These are phyloP conservation scores for Nezara viridula DNA, from an alignment of 2,888 invertebrate species.

Conservation along the genomic window DNA sequence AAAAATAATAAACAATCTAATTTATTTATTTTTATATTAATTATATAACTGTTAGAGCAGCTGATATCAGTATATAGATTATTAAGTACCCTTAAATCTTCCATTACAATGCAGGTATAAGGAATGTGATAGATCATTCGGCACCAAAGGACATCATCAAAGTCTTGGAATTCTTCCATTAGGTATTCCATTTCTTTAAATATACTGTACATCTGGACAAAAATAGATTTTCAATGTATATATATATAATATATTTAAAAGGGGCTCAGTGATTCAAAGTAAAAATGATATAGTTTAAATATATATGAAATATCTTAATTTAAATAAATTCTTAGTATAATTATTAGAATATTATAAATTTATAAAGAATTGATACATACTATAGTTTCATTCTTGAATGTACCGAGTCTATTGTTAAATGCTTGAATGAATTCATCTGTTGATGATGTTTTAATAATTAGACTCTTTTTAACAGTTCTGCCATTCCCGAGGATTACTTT, in stretches of 20 bases:
- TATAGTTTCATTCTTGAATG: neutral
- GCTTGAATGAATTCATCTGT: neutral
- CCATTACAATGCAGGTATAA: slow-evolving; percentile 45
- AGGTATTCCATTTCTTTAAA: slow-evolving; percentile 56
- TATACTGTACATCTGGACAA: slow-evolving; percentile 49
- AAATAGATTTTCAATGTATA: too few relatives aligned
- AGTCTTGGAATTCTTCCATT: slow-evolving; percentile 58
- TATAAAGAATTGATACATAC: neutral
- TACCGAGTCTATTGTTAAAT: neutral
- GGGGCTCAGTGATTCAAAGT: too few relatives aligned
- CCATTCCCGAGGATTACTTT: neutral
- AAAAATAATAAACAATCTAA: neutral
- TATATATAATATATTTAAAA: too few relatives aligned
- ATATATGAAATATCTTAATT: too few relatives aligned
- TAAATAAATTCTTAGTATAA: too few relatives aligned
- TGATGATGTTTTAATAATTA: neutral
- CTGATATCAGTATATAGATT: too few relatives aligned
- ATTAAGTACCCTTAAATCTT: slow-evolving; percentile 57
- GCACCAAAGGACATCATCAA: slow-evolving; percentile 55
- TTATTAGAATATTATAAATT: neutral
- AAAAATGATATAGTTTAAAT: too few relatives aligned
- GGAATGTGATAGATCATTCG: slow-evolving; percentile 47
- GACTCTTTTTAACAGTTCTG: neutral
- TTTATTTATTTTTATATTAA: too few relatives aligned
- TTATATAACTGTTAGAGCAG: too few relatives aligned